Evolutionary conservation across 2,797 vertebrate genomes (phyloP).

Genomic region (Pangasius djambal): DNA sequence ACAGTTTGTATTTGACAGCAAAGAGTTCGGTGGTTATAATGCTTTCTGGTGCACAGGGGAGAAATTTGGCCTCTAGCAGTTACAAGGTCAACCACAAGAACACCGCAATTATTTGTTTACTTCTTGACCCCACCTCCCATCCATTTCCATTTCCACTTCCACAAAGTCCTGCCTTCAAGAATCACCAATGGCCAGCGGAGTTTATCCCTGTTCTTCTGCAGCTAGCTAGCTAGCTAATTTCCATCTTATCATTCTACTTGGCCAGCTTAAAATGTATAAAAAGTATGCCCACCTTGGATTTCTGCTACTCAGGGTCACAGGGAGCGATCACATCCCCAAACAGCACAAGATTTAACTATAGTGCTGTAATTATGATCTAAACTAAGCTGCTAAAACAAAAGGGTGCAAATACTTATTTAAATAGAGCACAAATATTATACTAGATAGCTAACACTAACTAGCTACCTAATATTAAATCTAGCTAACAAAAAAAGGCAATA

Average conservation of each 20-base stretch:
- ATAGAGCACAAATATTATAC: not conserved
- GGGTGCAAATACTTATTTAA: not conserved
- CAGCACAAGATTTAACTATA: not conserved
- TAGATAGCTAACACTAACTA: not conserved
- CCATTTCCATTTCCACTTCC: not conserved
- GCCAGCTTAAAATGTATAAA: not conserved
- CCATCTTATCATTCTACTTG: not conserved
- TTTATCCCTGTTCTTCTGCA: not conserved
- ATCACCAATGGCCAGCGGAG: not conserved
- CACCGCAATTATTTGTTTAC: not conserved
- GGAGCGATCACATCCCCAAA: not conserved
- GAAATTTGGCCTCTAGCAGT: not conserved
- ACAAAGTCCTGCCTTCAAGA: not conserved
- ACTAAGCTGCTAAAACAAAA: not conserved
- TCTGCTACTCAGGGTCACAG: not conserved
- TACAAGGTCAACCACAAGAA: not conserved
- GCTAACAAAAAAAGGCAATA: not conserved
- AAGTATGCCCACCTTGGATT: not conserved
- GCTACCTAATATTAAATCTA: not conserved
- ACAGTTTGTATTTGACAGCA: not conserved
- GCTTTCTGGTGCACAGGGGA: too few species aligned
- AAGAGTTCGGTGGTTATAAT: not conserved
- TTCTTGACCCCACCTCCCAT: not conserved
- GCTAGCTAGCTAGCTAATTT: not conserved
- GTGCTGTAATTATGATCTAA: too few species aligned